Percentiles rank a stretch among this genome's conserved stretches.
These are phyloP conservation scores for Sphaerodactylus townsendi DNA, from an alignment of 2,113 vertebrate species.

Conservation along the genomic window DNA sequence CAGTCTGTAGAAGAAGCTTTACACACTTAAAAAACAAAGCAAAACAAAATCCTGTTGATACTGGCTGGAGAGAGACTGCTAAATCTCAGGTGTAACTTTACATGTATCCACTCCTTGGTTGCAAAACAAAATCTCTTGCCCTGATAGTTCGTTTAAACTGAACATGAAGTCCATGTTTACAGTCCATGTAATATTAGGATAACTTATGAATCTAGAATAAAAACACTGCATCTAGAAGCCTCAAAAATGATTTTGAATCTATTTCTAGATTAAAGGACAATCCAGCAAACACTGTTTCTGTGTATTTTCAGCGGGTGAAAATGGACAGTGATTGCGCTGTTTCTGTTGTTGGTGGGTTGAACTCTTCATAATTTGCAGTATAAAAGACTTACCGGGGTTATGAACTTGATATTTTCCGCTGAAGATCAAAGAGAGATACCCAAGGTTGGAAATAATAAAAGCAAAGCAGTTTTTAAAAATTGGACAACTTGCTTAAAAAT, in stretches of 20 bases:
- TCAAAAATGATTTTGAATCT: not conserved
- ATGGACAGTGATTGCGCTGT: not conserved
- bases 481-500: constrained; percentile 23
- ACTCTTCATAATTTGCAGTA: not conserved
- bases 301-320: not conserved
- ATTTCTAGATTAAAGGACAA: not conserved
- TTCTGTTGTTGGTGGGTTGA: not conserved
- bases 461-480: not conserved
- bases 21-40: constrained; percentile 42
- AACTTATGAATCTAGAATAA: not conserved
- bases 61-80: constrained; percentile 49
- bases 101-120: constrained; percentile 1
- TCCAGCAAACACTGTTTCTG: not conserved
- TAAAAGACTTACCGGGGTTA: not conserved
- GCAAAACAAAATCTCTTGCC: constrained; percentile 7
- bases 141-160: not conserved
- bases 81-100: constrained; percentile 40
- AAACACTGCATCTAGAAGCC: not conserved
- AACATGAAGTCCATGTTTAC: constrained; percentile 14
- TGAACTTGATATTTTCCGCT: constrained; percentile 32
- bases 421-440: constrained; percentile 18
- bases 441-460: constrained; percentile 38
- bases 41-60: not conserved
- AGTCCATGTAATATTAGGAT: not conserved
- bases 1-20: constrained; percentile 55